Base-by-base conservation (phyloP, 2,888 invertebrate genomes). In the Parthenolecanium corni region DNA sequence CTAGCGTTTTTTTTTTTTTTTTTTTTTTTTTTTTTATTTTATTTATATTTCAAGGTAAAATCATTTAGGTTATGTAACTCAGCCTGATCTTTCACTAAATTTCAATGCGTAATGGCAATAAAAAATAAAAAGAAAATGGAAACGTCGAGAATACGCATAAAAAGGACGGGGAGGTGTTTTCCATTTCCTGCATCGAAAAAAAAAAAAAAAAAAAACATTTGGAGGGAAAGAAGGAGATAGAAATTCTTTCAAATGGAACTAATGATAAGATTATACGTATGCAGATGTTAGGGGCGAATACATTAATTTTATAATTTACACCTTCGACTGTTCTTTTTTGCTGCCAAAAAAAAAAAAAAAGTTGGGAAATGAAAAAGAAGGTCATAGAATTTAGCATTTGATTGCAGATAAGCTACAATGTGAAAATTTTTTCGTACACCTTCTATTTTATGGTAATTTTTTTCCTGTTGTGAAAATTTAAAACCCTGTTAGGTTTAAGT, bases 1-100 rank as follows among this genome's bases (percentile, higher is more conserved):
- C 57, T 57, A 46, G 46, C 44, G 57, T 46, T 57, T 57, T 57
- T 54, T 54, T 57, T 57, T 46, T 42, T 14, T 42, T 42, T 14
- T 42, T 38, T 38, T 38, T 38, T 38, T n/a, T n/a, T n/a, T n/a
- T n/a, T n/a, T n/a, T n/a, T n/a, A n/a, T n/a, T n/a, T 38, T 38
- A 38, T 11, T 42, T 42, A 42, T 31, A 57, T 57, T 57, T 57
- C 57, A 57, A 57, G 57, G 57, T 57, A 46, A 31, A 57, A 46
- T 57, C 57, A 44, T 57, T 46, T 46, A 25, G 24, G 46, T 57
- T 57, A 57, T 46, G 57, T 57, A 57, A 57, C 31, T 46, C 42
- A 46, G 23, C 57, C n/a, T 20, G 57, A 24, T 57, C 57, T 57
- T 57, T 57, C 57, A 57, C 57, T 46, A 31, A 38, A 57, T 57